Conservation (phyloP, 2,888 invertebrate genomes). For the Trachelus troglodyta region DNA sequence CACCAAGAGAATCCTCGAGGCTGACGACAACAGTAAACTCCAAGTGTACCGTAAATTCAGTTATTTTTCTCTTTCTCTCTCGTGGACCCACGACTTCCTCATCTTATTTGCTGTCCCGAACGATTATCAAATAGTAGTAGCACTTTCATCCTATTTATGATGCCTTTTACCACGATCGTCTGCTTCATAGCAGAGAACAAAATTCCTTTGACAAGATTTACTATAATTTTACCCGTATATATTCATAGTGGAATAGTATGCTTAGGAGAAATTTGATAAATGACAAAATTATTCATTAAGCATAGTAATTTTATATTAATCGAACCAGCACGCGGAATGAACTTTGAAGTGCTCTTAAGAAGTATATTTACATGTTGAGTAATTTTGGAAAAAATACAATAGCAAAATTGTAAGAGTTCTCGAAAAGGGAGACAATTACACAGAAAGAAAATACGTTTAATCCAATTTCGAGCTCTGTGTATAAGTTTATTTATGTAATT, state of each 20-base stretch:
- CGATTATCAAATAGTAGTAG: neutral
- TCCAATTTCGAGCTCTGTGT: neutral
- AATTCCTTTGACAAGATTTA: neutral
- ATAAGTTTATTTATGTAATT: neutral
- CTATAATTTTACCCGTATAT: no score
- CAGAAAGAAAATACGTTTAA: neutral
- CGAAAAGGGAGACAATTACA: neutral
- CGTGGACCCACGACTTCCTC: neutral
- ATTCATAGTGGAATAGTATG: neutral
- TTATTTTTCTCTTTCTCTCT: neutral
- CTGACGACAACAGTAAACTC: constrained; percentile 14
- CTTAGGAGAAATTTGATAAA: neutral
- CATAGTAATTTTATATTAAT: no score
- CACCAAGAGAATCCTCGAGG: neutral
- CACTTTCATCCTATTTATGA: neutral
- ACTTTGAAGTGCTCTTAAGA: no score
- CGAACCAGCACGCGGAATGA: no score
- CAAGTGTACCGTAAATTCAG: constrained; percentile 9
- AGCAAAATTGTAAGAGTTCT: neutral
- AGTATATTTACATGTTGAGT: no score
- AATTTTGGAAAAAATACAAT: no score
- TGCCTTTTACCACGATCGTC: neutral
- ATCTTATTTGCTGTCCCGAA: neutral
- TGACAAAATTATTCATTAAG: no score
- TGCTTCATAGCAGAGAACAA: neutral